Evolutionary conservation across 1,140 invertebrate species (phyloP).

Genomic region (Hycleus cichorii): DNA sequence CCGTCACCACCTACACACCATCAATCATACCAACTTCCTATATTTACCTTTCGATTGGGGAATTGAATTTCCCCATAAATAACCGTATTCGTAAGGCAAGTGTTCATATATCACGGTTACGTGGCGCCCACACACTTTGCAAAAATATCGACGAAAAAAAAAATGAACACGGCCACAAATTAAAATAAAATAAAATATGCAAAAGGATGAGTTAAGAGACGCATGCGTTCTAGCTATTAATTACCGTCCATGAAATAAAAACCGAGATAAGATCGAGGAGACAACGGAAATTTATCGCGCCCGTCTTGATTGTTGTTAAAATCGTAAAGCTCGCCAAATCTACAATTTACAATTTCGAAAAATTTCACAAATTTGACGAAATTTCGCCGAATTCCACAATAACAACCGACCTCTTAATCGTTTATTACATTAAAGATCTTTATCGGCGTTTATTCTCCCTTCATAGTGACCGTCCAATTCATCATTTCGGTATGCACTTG

Average conservation of each 20-base stretch:
- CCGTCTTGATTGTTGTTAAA: too few species aligned
- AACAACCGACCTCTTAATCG: conserved; percentile 24
- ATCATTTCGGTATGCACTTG: conserved; percentile 29
- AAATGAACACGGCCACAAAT: background rate
- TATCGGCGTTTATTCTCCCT: conserved; percentile 32
- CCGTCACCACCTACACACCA: conserved; percentile 6
- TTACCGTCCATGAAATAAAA: conserved; percentile 20
- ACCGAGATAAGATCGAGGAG: conserved; percentile 16
- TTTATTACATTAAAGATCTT: conserved; percentile 23
- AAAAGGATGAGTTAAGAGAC: conserved; percentile 17
- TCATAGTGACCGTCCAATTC: conserved; percentile 32
- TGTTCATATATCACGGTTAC: conserved; percentile 23
- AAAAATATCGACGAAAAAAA: conserved; percentile 8
- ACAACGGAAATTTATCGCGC: too few species aligned
- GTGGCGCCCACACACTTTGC: conserved; percentile 23
- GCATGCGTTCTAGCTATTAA: conserved; percentile 19
- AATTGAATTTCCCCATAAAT: conserved; percentile 21
- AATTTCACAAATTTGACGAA: too few species aligned
- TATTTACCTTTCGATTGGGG: conserved; percentile 1
- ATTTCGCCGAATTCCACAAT: too few species aligned
- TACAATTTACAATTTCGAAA: too few species aligned
- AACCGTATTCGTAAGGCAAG: conserved; percentile 20
- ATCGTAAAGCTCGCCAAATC: too few species aligned
- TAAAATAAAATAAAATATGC: background rate
- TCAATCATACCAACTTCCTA: conserved; percentile 17